Conservation (phyloP, 2,888 invertebrate species). For the Rhopalosiphum nymphaeae region DNA sequence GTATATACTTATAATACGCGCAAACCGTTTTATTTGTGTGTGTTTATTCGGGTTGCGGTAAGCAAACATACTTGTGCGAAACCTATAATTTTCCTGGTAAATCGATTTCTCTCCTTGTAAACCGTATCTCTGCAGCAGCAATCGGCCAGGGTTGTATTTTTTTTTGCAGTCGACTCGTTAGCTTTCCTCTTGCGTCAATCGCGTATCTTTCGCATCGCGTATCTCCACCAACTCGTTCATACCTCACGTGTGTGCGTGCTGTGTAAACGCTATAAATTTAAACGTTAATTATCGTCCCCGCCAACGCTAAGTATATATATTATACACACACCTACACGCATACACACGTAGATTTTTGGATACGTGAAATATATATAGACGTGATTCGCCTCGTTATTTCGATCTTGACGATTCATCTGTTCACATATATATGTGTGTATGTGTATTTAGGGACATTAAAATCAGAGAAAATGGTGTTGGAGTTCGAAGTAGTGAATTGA, state of each 20-base stretch:
- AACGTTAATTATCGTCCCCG: background rate
- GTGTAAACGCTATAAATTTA: background rate
- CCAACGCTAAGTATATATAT: background rate
- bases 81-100: slow-evolving; percentile 22
- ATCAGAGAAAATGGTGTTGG: background rate
- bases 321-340: background rate
- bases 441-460: background rate
- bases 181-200: background rate
- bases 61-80: background rate
- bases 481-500: background rate
- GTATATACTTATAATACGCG: background rate
- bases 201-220: background rate
- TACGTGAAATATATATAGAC: background rate
- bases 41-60: background rate
- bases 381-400: background rate
- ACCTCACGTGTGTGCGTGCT: background rate
- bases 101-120: background rate
- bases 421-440: background rate
- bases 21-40: background rate
- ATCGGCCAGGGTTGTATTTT: background rate
- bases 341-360: background rate
- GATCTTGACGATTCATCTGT: background rate
- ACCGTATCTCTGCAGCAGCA: background rate
- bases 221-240: background rate
- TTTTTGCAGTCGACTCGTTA: background rate